Evolutionary conservation across 2,113 vertebrate species (phyloP), one percentile per base, ranked within the genome.

Genomic region (Oxyruncus cristatus): DNA sequence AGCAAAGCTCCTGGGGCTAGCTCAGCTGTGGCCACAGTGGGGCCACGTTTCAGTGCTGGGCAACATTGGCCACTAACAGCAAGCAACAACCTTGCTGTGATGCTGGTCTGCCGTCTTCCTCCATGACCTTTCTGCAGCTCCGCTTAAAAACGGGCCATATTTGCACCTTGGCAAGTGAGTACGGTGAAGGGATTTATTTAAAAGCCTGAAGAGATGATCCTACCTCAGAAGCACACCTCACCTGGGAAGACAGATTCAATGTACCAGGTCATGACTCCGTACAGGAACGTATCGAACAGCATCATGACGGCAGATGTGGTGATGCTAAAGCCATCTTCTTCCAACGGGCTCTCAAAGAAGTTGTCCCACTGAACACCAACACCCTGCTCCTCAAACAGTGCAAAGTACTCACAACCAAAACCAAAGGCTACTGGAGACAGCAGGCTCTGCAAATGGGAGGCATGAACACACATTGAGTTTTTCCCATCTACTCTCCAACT

Each of bases 261-360:
- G 97, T 99, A 99, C 99, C 99, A 99, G 4, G 99, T 99, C 98
- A 99, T 98, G 85, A 99, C 96, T 3, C 98, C 99, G n/a, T 99
- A 99, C 3, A 99, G 94, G 87, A 99, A 98, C 16, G 98, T 97
- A 83, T 99, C 99, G 1, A 99, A 97, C 82, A 99, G 97, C 99
- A 99, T 99, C 93, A 99, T 97, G 81, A 97, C 84, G 24, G 99
- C 97, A 11, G 99, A 98, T 5, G 98, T 98, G 35, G 99, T 99
- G 61, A 99, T 99, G 97, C 97, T 99, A 96, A 98, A 99, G 93
- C 98, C 98, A 24, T 99, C 99, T 85, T 98, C 98, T 96, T 99
- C 98, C 95, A 99, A 20, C 0, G 99, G 99, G 88, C 98, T 99
- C 55, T 98, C 97, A 77, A 99, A 98, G 85, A 99, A 98, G 95